Conservation (phyloP, 2,888 invertebrate species). For the Cantharis lateralis region DNA sequence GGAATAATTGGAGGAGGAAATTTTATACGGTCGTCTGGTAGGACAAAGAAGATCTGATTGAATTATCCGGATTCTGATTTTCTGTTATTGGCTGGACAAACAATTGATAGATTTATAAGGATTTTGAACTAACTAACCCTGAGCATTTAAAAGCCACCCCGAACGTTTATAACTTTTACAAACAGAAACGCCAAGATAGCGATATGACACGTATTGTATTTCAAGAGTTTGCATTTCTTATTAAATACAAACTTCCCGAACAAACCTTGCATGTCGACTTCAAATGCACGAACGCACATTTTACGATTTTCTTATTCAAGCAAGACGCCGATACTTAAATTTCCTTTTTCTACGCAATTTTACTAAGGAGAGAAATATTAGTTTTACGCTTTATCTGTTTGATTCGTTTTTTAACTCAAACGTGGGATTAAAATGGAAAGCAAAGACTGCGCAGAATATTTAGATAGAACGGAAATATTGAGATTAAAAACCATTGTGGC, state of each 20-base stretch:
- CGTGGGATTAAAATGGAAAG: constrained; percentile 29
- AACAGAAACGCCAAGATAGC: constrained; percentile 23
- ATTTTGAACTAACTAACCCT: neutral
- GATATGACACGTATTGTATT: constrained; percentile 35
- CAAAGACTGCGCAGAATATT: constrained; percentile 26
- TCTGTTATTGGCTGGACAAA: neutral
- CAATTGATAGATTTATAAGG: neutral
- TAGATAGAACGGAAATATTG: constrained; percentile 32
- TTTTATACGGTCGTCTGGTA: neutral
- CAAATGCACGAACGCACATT: constrained; percentile 30
- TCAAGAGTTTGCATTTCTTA: constrained; percentile 38
- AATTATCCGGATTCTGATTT: too few relatives aligned
- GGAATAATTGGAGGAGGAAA: neutral
- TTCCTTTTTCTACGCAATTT: neutral
- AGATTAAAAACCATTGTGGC: constrained; percentile 32
- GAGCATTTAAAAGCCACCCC: constrained; percentile 2
- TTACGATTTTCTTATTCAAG: constrained; percentile 21
- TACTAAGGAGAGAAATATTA: neutral
- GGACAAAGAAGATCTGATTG: neutral
- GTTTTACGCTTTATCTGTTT: constrained; percentile 2
- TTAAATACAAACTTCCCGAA: constrained; percentile 34
- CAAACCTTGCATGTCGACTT: constrained; percentile 24
- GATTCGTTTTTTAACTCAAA: constrained; percentile 18
- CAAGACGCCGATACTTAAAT: constrained; percentile 2
- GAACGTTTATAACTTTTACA: constrained; percentile 21